Conservation (phyloP, 2,113 vertebrate species). For the Podarcis raffonei region DNA sequence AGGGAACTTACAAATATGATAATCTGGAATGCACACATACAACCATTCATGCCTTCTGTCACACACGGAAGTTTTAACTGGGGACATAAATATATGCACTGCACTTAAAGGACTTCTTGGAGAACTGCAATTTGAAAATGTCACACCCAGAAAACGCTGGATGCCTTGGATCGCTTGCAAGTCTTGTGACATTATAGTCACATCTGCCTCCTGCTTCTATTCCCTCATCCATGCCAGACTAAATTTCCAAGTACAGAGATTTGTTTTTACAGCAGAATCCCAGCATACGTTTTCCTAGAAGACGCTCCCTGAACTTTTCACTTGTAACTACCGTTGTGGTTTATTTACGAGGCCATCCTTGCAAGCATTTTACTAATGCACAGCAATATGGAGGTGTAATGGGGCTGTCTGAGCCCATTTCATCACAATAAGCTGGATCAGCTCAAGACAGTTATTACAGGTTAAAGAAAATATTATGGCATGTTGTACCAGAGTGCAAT, state of each 20-base stretch:
- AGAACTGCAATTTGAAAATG: background rate
- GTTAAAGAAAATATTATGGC: constrained; percentile 31
- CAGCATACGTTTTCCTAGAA: background rate
- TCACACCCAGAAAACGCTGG: background rate
- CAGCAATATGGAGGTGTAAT: background rate
- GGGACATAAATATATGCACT: background rate
- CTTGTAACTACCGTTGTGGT: background rate
- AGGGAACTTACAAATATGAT: constrained; percentile 4
- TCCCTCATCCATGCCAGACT: constrained; percentile 3
- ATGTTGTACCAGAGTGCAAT: background rate
- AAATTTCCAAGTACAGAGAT: constrained; percentile 5
- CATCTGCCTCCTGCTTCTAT: background rate
- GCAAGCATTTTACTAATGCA: constrained; percentile 19
- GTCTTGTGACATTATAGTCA: background rate
- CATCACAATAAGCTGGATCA: constrained; percentile 30
- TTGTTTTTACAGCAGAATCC: constrained; percentile 5
- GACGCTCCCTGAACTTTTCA: background rate
- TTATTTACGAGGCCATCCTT: background rate
- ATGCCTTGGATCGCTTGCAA: background rate
- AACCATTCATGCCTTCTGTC: background rate
- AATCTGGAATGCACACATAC: background rate
- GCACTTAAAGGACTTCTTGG: background rate
- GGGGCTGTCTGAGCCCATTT: constrained; percentile 21
- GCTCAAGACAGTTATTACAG: constrained; percentile 25
- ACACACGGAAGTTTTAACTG: background rate